A percentile compares a stretch with the other conserved stretches of the same genome.
These are phyloP conservation scores for Achatina immaculata DNA, from an alignment of 1,140 invertebrate genomes.

Conservation along the genomic window DNA sequence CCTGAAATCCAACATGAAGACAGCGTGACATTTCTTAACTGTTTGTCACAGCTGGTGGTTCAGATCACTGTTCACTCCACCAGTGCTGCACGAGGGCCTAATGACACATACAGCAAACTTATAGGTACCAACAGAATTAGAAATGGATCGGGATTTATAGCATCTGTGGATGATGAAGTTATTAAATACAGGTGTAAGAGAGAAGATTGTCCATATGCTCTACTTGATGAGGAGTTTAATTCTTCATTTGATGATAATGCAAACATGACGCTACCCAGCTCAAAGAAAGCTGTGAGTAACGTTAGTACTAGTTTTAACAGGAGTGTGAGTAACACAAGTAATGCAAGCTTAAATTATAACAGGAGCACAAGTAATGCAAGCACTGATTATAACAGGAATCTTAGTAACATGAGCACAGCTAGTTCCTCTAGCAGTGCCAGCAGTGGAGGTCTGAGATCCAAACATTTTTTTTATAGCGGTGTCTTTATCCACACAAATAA, in stretches of 20 bases:
- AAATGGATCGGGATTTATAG: conserved; percentile 32
- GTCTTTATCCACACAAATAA: conserved; percentile 18
- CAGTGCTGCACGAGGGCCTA: not conserved
- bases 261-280: not conserved
- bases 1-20: conserved; percentile 30
- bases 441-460: not conserved
- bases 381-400: not conserved
- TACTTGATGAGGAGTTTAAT: not conserved
- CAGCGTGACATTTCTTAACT: conserved; percentile 30
- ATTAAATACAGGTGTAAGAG: conserved; percentile 1
- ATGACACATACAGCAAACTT: conserved; percentile 21
- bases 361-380: not conserved
- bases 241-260: not conserved
- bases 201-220: not conserved
- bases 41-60: conserved; percentile 20
- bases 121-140: conserved; percentile 14
- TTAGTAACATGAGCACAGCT: conserved; percentile 20
- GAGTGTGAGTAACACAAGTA: conserved; percentile 11
- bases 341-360: conserved; percentile 1
- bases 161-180: conserved; percentile 19
- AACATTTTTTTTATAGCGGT: conserved; percentile 20
- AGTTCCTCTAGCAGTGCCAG: conserved; percentile 2
- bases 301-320: not conserved
- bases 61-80: conserved; percentile 27
- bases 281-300: not conserved